Percentiles rank a stretch among this genome's conserved stretches.
These are phyloP conservation scores for Orthosia gracilis DNA, from an alignment of 2,888 invertebrate genomes.

Conservation along the genomic window DNA sequence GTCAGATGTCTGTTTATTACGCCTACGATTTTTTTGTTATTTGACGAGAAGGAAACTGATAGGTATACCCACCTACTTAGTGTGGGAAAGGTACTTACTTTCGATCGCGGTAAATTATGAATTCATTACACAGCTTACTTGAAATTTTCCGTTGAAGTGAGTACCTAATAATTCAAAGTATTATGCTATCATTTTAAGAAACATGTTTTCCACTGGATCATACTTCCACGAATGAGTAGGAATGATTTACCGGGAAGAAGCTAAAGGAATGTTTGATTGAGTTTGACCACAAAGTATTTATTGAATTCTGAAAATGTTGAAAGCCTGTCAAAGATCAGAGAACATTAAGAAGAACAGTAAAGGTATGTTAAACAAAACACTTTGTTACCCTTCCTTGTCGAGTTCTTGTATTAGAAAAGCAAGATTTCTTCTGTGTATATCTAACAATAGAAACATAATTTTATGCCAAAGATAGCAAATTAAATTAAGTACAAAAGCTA, in stretches of 20 bases:
- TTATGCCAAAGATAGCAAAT: background rate
- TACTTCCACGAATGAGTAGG: background rate
- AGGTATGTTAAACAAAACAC: background rate
- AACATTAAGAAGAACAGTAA: no score
- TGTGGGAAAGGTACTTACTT: background rate
- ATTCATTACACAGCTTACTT: slow-evolving; percentile 1
- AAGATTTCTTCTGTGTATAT: no score
- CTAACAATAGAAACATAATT: background rate
- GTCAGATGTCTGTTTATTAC: background rate
- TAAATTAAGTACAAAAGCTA: background rate
- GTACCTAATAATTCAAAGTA: slow-evolving; percentile 12
- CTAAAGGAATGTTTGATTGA: background rate
- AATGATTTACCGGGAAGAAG: background rate
- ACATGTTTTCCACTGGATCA: background rate
- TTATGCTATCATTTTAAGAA: slow-evolving; percentile 4
- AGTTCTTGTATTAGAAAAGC: no score
- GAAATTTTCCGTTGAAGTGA: background rate
- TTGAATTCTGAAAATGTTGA: background rate
- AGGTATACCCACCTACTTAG: background rate
- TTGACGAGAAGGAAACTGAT: background rate
- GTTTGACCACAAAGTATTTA: background rate
- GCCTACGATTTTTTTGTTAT: background rate
- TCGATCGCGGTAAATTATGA: background rate
- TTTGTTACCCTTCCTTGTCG: background rate
- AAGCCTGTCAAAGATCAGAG: no score